These are phyloP conservation scores for Staurois parvus DNA, from an alignment of 2,797 vertebrate species.

Conservation along the genomic window DNA sequence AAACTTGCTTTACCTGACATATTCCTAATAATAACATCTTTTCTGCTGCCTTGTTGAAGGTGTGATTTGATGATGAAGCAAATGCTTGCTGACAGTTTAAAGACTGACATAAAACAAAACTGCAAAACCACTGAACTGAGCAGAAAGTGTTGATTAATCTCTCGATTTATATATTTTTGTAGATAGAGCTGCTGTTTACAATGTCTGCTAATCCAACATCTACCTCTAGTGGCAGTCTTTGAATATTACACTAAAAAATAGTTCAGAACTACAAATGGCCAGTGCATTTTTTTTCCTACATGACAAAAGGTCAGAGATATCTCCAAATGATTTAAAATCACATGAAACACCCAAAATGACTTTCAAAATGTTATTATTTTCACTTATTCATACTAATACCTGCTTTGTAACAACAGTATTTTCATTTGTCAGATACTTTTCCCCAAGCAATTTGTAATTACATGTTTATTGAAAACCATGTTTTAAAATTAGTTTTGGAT, in stretches of 20 bases:
- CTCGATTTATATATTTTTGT: background rate
- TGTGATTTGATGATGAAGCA: constrained; percentile 32
- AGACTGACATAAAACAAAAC: constrained; percentile 38
- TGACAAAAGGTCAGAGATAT: too few species aligned
- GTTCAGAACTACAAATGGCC: background rate
- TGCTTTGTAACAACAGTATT: too few species aligned
- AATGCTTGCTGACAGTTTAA: constrained; percentile 39
- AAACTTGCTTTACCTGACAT: constrained; percentile 26
- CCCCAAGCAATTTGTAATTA: too few species aligned
- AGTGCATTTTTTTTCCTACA: too few species aligned
- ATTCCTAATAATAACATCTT: constrained; percentile 13
- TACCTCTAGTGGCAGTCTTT: constrained; percentile 18
- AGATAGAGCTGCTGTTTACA: background rate
- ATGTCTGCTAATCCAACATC: constrained; percentile 18
- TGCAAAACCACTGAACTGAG: constrained; percentile 21
- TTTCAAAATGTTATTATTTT: too few species aligned
- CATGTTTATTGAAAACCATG: too few species aligned
- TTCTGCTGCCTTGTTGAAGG: constrained; percentile 28
- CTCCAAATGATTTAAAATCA: too few species aligned
- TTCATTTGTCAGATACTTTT: too few species aligned
- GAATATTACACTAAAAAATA: background rate
- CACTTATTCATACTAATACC: too few species aligned
- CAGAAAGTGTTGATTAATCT: constrained; percentile 25
- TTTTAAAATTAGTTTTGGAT: too few species aligned
- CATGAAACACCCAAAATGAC: too few species aligned